phyloP scores from a whole-genome alignment of 35 echinoderm and acorn worm species.

The Holothuria glaberrima region DNA sequence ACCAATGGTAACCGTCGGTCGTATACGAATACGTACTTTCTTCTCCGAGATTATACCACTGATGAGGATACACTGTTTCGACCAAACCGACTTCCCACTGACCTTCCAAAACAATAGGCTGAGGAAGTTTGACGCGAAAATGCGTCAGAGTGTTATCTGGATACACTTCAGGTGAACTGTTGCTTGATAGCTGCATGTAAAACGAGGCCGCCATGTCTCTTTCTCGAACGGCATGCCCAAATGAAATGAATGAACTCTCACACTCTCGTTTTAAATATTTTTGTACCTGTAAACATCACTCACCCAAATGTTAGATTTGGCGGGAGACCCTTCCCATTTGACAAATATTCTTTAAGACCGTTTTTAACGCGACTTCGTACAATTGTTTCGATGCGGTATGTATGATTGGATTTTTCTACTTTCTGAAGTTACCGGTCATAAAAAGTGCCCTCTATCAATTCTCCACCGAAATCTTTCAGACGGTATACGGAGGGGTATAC shows the following conservation, averaged over 20 bases:
- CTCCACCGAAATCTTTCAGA: slow-evolving; percentile 71
- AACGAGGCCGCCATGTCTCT: not conserved
- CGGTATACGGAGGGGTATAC: slow-evolving; percentile 67
- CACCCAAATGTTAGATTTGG: slow-evolving; percentile 84
- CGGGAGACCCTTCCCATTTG: slow-evolving; percentile 78
- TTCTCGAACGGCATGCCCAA: too few relatives aligned
- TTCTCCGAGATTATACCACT: slow-evolving; percentile 16
- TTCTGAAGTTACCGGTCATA: slow-evolving; percentile 82
- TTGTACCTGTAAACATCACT: slow-evolving; percentile 52
- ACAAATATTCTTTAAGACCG: slow-evolving; percentile 77
- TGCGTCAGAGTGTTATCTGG: slow-evolving; percentile 21
- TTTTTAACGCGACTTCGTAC: slow-evolving; percentile 35
- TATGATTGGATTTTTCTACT: slow-evolving; percentile 28
- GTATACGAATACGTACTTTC: slow-evolving; percentile 10
- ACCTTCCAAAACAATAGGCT: slow-evolving; percentile 37
- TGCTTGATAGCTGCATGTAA: slow-evolving; percentile 7
- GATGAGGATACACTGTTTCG: slow-evolving; percentile 33
- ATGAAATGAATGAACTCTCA: too few relatives aligned
- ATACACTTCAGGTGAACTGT: not conserved
- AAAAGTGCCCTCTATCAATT: slow-evolving; percentile 49
- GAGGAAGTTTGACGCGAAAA: slow-evolving; percentile 37
- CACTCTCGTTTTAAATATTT: too few relatives aligned
- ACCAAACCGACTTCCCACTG: slow-evolving; percentile 51
- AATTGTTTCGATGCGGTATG: slow-evolving; percentile 79
- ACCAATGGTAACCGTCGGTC: slow-evolving; percentile 14